Evolutionary conservation across 2,888 invertebrate species (phyloP), one percentile per base, ranked within the genome.

Genomic region (Serrognathus titanus): DNA sequence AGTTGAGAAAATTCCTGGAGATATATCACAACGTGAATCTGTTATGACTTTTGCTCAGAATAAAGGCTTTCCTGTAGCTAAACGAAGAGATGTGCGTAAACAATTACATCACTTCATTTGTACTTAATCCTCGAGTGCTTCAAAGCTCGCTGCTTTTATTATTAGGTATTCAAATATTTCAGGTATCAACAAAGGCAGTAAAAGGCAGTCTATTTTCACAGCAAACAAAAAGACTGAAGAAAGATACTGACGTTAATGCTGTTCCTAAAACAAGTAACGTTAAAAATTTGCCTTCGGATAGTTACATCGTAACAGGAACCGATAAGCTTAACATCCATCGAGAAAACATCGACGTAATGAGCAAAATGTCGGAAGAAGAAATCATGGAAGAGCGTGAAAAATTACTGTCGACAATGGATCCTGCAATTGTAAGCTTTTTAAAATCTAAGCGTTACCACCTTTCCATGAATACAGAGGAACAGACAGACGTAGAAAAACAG

Each of bases 321-420:
- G 81, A 83, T 51, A 81, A 82, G 1, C 69, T 71, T 41, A 78
- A 82, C 66, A 89, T 94, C 57, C 92, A 95, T 68, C 75, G 79
- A 61, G 88, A 91, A 75, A 96, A 94, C 76, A 46, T 88, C 0
- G 77, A 82, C 63, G 77, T 83, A 55, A 71, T 96, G 9, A 79
- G 80, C 40, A 75, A 82, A 69, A 88, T 95, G 90, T 82, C 84
- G 1, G 79, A 84, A 63, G 80, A 85, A 51, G 90, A 94, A 67
- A 93, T 95, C 65, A 66, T 89, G 11, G 81, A 82, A 51, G 93
- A 94, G 73, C 84, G 85, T 61, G 78, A 85, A 60, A 86, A 87
- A 67, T 75, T 96, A 16, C 68, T 92, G 8, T 72, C 80, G 16
- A 81, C 72, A 47, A 71, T 90, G 67, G 86, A 88, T 75, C 87